phyloP scores from a whole-genome alignment of 2,888 invertebrate species.

The Scaptomyza cyrtandrae region DNA sequence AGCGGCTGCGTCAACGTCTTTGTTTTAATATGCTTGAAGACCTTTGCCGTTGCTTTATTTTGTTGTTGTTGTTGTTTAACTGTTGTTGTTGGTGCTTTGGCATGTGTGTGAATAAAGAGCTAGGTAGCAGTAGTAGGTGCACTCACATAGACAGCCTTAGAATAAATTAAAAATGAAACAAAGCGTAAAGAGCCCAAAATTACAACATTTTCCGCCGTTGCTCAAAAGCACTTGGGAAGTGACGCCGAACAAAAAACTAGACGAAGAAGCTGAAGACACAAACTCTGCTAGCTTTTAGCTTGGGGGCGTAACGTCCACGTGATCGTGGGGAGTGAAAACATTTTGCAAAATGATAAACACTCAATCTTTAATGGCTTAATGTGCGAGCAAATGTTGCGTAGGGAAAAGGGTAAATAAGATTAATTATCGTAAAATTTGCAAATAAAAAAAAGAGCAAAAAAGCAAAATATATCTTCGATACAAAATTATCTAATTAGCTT shows the following conservation, averaged over 20 bases:
- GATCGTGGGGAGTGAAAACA: neutral
- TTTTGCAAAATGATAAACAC: slow-evolving; percentile 26
- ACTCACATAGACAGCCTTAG: slow-evolving; percentile 66
- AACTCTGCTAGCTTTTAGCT: slow-evolving; percentile 11
- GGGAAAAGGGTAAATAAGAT: neutral
- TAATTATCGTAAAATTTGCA: slow-evolving; percentile 7
- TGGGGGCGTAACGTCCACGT: neutral
- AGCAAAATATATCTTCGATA: too few relatives aligned
- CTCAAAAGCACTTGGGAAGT: slow-evolving; percentile 65
- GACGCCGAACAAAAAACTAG: slow-evolving; percentile 22
- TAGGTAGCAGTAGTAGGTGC: slow-evolving; percentile 39
- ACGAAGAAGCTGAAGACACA: slow-evolving; percentile 22
- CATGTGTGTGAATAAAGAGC: slow-evolving; percentile 64
- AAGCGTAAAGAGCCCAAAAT: slow-evolving; percentile 77
- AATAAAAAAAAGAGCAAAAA: neutral
- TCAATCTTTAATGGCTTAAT: slow-evolving; percentile 17
- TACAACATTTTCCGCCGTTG: slow-evolving; percentile 80
- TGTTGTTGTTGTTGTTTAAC: neutral
- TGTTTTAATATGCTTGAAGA: slow-evolving; percentile 71
- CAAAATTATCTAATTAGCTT: neutral
- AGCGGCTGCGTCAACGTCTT: slow-evolving; percentile 60
- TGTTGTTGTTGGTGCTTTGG: slow-evolving; percentile 20
- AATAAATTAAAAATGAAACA: slow-evolving; percentile 82
- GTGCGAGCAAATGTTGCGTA: slow-evolving; percentile 11
- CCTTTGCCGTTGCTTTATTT: slow-evolving; percentile 56